These are phyloP conservation scores for Scomber japonicus DNA, from an alignment of 2,113 vertebrate genomes.

Conservation along the genomic window DNA sequence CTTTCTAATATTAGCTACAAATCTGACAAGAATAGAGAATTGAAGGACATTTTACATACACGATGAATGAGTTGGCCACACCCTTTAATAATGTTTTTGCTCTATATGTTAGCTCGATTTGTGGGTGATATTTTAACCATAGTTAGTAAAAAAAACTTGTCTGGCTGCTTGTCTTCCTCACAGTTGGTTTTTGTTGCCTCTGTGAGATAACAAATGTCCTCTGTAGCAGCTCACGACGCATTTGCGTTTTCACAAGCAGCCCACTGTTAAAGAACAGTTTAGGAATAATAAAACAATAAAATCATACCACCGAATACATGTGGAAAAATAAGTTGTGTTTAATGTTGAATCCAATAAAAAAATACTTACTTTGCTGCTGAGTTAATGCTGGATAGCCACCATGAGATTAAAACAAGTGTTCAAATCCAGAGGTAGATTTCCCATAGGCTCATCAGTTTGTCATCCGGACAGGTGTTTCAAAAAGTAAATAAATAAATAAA, in stretches of 20 bases:
- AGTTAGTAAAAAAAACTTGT: too few species aligned
- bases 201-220: too few species aligned
- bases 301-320: background rate
- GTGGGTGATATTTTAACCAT: background rate
- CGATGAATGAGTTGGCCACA: too few species aligned
- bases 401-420: conserved; percentile 9
- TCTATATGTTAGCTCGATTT: background rate
- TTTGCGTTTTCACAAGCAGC: background rate
- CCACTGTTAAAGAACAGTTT: background rate
- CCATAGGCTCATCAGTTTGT: conserved; percentile 15
- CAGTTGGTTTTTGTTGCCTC: background rate
- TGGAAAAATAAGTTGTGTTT: too few species aligned
- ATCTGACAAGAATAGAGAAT: background rate
- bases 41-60: background rate
- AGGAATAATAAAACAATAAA: background rate
- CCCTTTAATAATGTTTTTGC: too few species aligned
- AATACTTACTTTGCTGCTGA: conserved; percentile 58
- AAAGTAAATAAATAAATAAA: background rate
- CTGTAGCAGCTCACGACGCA: background rate
- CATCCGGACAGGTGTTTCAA: conserved; percentile 29
- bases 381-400: background rate
- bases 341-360: background rate
- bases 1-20: background rate
- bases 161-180: background rate
- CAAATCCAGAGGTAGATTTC: conserved; percentile 24